phyloP scores from a whole-genome alignment of 2,888 invertebrate genomes.

The Palloptera scutellata region DNA sequence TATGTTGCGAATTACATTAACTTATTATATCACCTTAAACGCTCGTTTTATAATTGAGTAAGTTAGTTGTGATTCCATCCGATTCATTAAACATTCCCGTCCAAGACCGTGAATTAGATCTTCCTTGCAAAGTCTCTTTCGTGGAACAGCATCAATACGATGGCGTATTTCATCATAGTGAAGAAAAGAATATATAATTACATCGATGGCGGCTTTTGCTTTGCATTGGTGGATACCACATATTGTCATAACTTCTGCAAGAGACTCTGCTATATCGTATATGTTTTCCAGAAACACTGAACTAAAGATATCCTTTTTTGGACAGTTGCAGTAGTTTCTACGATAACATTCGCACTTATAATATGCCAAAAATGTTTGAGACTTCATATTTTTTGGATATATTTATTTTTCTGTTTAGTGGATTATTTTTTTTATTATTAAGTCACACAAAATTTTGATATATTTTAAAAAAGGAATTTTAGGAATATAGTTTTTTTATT shows the following conservation, averaged over 20 bases:
- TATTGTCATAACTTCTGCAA: conserved; percentile 35
- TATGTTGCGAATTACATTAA: neutral
- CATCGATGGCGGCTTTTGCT: conserved; percentile 48
- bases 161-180: conserved; percentile 54
- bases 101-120: conserved; percentile 54
- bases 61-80: conserved; percentile 53
- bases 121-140: conserved; percentile 49
- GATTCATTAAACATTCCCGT: conserved; percentile 53
- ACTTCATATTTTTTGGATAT: conserved; percentile 19
- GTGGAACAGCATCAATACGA: conserved; percentile 36
- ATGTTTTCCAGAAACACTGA: conserved; percentile 32
- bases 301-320: conserved; percentile 20
- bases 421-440: conserved; percentile 5
- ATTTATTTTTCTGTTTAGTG: neutral
- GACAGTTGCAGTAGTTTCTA: conserved; percentile 37
- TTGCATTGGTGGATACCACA: conserved; percentile 56
- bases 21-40: conserved; percentile 22
- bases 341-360: conserved; percentile 41
- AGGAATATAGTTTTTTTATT: neutral
- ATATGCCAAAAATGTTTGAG: conserved; percentile 38
- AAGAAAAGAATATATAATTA: conserved; percentile 52
- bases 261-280: conserved; percentile 27
- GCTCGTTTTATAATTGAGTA: conserved; percentile 57
- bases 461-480: conserved; percentile 1
- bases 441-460: conserved; percentile 6